Base-by-base conservation (phyloP, 2,888 invertebrate genomes). In the Noctua comes region DNA sequence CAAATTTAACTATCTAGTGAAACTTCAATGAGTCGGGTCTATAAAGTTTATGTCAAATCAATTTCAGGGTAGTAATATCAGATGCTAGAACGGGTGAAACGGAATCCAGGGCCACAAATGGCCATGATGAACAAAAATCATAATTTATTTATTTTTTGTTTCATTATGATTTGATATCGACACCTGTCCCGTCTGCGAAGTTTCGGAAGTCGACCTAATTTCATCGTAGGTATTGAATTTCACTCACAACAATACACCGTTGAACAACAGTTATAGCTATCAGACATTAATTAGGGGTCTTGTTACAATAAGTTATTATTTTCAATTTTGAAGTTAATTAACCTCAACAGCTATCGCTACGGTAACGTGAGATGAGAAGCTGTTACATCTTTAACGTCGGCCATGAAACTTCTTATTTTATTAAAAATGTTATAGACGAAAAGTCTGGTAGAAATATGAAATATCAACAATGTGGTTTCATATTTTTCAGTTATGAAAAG, bases 291-390 rank as follows among this genome's bases (percentile, higher is more conserved):
- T 90, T 88, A 88, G 84, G 80, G 77, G 76, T 91, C 88, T 85
- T 83, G 88, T 92, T 91, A 89, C 90, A 90, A 91, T 92, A 90
- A 92, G 91, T 92, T 92, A 92, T 90, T 88, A 87, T 88, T 86
- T 77, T 84, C 89, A 90, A 91, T 91, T 59, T 91, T 90, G 88
- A 89, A 89, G 90, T 91, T 91, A 90, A 92, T 92, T 91, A 91
- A 89, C 90, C 88, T 87, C 80, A 82, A 89, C 74, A 76, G 83
- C 75, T 83, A 86, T 86, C 76, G 75, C 83, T 83, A 83, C 83
- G 77, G 88, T 87, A 87, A 89, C 82, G 74, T 79, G 86, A 88
- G 87, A 84, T 76, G 80, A 80, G 65, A 65, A 68, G 68, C 73
- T 73, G 75, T 79, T 76, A 82, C 79, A 70, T 76, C 76, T 86